Conservation (phyloP, 2,113 vertebrate species). For the Plectropomus leopardus region DNA sequence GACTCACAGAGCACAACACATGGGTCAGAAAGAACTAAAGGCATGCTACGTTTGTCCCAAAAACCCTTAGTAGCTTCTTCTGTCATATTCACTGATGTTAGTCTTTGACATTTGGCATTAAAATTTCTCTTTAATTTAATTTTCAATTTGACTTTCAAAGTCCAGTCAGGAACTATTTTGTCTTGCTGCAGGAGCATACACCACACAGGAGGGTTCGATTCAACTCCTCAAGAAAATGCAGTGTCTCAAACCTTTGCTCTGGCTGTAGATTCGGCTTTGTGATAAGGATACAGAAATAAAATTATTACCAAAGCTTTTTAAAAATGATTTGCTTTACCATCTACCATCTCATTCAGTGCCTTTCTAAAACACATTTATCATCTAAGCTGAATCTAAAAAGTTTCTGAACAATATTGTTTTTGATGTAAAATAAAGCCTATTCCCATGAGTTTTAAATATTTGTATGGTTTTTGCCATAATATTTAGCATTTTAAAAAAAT, state of each 20-base stretch:
- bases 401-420: background rate
- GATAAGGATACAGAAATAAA: background rate
- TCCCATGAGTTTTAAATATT: background rate
- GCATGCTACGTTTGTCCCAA: background rate
- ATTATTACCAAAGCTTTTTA: background rate
- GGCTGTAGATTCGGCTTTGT: background rate
- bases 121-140: too few species aligned
- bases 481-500: background rate
- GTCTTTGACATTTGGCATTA: background rate
- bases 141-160: background rate
- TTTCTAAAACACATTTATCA: background rate
- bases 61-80: background rate
- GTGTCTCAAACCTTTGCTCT: background rate
- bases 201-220: background rate
- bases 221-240: background rate
- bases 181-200: background rate
- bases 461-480: background rate
- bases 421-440: background rate
- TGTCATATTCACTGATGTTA: constrained; percentile 3
- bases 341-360: background rate
- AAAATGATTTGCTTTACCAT: background rate
- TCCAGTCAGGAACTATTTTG: constrained; percentile 1
- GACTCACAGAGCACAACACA: too few species aligned
- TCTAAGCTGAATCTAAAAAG: too few species aligned
- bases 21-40: too few species aligned